Evolutionary conservation across 2,797 vertebrate species (phyloP).

Genomic region (Falco columbarius): DNA sequence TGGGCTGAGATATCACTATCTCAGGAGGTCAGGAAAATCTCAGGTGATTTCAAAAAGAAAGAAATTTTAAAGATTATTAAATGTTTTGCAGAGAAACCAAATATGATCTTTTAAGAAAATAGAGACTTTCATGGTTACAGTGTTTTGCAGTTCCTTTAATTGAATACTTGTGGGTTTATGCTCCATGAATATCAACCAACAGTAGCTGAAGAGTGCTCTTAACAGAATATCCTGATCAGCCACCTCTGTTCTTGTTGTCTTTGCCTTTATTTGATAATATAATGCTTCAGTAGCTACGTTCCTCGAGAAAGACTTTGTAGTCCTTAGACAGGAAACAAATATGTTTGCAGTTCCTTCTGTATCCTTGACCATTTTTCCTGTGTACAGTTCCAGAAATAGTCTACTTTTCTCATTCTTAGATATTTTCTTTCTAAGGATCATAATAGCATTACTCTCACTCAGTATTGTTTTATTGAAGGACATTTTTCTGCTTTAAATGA

Average conservation of each 20-base stretch:
- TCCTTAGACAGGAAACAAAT: conserved; percentile 63
- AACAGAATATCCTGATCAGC: not conserved
- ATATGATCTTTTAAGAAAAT: not conserved
- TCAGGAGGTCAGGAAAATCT: not conserved
- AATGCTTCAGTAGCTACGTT: conserved; percentile 3
- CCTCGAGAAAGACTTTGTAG: conserved; percentile 50
- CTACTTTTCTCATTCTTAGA: conserved; percentile 50
- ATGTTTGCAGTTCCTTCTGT: conserved; percentile 36
- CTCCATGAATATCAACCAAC: not conserved
- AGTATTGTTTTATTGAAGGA: not conserved
- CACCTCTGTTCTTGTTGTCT: not conserved
- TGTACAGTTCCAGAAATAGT: conserved; percentile 38
- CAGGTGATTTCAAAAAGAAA: not conserved
- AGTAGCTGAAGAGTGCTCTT: not conserved
- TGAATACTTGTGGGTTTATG: not conserved
- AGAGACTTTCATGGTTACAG: not conserved
- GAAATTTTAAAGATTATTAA: not conserved
- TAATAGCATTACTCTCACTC: not conserved
- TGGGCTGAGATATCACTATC: not conserved
- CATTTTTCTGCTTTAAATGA: not conserved
- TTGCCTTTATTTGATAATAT: conserved; percentile 22
- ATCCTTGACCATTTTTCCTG: conserved; percentile 73
- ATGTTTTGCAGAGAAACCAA: not conserved
- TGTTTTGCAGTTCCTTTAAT: not conserved
- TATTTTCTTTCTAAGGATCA: conserved; percentile 59